phyloP scores from a whole-genome alignment of 2,797 vertebrate genomes.

The Erithacus rubecula region DNA sequence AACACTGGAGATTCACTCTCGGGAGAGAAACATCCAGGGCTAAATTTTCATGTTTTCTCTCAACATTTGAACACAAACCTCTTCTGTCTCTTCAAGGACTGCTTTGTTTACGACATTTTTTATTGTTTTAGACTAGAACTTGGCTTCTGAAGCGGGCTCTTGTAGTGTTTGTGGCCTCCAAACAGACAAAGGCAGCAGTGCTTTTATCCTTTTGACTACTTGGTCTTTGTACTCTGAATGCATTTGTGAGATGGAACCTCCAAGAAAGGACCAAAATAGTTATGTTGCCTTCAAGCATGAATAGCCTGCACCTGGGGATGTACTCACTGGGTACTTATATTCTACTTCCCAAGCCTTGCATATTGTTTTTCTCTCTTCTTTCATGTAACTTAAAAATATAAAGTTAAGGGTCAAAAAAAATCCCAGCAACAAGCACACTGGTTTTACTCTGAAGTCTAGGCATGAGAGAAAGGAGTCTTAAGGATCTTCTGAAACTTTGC shows the following conservation, averaged over 20 bases:
- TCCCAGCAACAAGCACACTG: background rate
- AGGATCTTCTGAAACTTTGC: background rate
- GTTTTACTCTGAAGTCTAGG: background rate
- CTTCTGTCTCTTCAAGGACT: conserved; percentile 31
- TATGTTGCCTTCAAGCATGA: background rate
- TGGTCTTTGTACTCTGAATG: background rate
- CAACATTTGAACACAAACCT: background rate
- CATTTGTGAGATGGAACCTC: background rate
- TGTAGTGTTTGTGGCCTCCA: background rate
- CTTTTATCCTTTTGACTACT: conserved; percentile 23
- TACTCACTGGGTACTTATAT: background rate
- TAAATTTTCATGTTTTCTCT: background rate
- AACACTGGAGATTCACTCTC: background rate
- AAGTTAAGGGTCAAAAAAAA: background rate
- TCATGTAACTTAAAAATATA: background rate
- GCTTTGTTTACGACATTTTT: conserved; percentile 5
- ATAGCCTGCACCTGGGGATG: background rate
- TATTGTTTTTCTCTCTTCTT: background rate
- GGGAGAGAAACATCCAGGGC: background rate
- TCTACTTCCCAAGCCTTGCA: background rate
- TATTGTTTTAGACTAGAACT: conserved; percentile 29
- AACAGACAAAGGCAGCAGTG: background rate
- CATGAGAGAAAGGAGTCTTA: background rate
- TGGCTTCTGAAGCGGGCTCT: conserved; percentile 4
- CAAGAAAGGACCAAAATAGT: background rate